Base-by-base conservation (phyloP, 2,797 vertebrate species). In the Hippopotamyrus pictus region DNA sequence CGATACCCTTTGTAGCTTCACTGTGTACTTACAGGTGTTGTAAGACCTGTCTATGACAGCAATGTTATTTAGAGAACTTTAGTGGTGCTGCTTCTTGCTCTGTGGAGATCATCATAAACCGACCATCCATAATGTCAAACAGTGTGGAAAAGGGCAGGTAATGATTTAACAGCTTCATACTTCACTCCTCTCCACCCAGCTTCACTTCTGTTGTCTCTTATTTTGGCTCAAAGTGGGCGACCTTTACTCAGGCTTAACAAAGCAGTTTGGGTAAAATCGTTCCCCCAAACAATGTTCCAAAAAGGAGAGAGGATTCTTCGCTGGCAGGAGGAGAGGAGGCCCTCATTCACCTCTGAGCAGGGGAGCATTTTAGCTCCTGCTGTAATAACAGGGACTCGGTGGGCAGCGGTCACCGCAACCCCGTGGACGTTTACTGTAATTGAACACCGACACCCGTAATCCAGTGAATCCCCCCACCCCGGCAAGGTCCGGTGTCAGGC, bases 11-110 rank as follows among this genome's bases (percentile, higher is more conserved):
- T 48, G 86, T 91, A 91, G 91, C 89, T 91, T 86, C 89, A 90
- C 88, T 88, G 90, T 90, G 90, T 86, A 91, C 79, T 87, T 87
- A 88, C 91, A 88, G 90, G 84, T 65, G 59, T 84, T 90, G 85
- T 33, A 29, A 86, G 22, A 25, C 86, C 87, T 57, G 41, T 41
- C 53, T 44, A 65, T 84, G 46, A 59, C 14, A 87, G 88, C 62
- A 29, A 25, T 46, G 50, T 87, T 46, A 89, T 57, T 33, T 41
- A 82, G 25, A 44, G 41, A 46, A 89, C 17, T 89, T 48, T 33
- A n/a, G 29, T 29, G 51, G 33, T 57, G 65, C 14, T n/a, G 48
- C 29, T 51, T 86, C 46, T 86, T 33, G 19, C 22, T 85, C 85
- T 87, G 19, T 87, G 69, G 17, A 57, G n/a, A 89, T 87, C 54